A percentile compares a stretch with the other conserved stretches of the same genome.
Evolutionary conservation across 1,140 invertebrate genomes (phyloP).

Genomic region (Anthonomus grandis): DNA sequence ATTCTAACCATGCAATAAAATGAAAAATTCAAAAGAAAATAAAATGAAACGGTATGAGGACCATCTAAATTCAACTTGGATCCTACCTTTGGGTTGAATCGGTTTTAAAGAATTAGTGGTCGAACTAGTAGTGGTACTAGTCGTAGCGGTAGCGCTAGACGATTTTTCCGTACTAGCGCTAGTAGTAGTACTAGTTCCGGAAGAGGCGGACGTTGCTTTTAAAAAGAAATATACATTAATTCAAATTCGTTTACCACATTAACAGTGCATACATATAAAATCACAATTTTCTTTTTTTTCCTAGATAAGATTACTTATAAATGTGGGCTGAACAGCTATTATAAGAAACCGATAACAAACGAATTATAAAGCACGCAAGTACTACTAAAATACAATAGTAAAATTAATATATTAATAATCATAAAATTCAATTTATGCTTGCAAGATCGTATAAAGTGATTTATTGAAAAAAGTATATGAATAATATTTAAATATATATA

Average conservation of each 20-base stretch:
- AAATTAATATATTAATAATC: too few species aligned
- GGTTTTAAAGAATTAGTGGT: conserved; percentile 36
- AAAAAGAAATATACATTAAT: conserved; percentile 31
- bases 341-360: neutral
- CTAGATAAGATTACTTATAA: neutral
- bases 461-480: too few species aligned
- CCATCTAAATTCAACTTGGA: too few species aligned
- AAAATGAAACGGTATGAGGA: too few species aligned
- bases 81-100: conserved; percentile 49
- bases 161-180: conserved; percentile 37
- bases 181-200: conserved; percentile 36
- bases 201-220: conserved; percentile 40
- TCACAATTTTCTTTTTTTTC: too few species aligned
- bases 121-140: conserved; percentile 8
- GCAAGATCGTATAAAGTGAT: too few species aligned
- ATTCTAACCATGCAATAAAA: too few species aligned
- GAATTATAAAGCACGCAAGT: too few species aligned
- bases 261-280: too few species aligned
- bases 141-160: conserved; percentile 35
- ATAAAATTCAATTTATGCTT: too few species aligned
- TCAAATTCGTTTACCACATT: neutral
- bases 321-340: neutral
- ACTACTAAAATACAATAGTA: too few species aligned
- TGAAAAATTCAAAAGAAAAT: conserved; percentile 8
- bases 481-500: too few species aligned